Conservation (phyloP, 2,113 vertebrate species). For the Nycticryphes semicollaris region DNA sequence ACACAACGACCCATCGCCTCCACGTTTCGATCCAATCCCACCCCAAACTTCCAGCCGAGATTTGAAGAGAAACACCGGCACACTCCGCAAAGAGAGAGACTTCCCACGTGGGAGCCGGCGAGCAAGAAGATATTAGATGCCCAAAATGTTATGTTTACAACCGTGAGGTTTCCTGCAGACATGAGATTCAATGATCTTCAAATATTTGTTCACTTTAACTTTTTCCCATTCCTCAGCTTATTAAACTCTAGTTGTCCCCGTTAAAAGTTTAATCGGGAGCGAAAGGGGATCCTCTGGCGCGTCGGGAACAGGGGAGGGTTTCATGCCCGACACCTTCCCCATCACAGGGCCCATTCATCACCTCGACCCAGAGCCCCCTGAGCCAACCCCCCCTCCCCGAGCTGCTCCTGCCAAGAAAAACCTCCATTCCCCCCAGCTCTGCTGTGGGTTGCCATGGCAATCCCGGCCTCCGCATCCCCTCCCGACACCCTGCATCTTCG, state of each 20-base stretch:
- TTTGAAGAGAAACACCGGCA: not conserved
- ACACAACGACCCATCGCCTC: not conserved
- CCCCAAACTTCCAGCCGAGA: not conserved
- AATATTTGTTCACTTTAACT: conserved; percentile 63
- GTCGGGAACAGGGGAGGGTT: not conserved
- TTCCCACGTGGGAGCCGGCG: not conserved
- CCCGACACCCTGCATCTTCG: conserved; percentile 74
- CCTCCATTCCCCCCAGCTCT: conserved; percentile 74
- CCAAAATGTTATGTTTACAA: not conserved
- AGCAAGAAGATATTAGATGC: not conserved
- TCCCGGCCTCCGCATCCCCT: conserved; percentile 76
- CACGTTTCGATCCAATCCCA: not conserved
- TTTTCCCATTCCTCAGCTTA: conserved; percentile 7
- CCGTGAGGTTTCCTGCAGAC: conserved; percentile 22
- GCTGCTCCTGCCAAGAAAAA: conserved; percentile 50
- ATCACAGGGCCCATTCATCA: conserved; percentile 25
- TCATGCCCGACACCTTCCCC: conserved; percentile 23
- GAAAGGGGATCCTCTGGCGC: not conserved
- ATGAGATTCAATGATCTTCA: conserved; percentile 16
- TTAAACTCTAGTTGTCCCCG: not conserved
- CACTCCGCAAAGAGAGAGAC: accelerated
- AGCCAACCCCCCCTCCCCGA: not conserved
- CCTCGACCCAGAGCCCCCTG: conserved; percentile 6
- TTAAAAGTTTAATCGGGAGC: not conserved
- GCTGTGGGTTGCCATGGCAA: conserved; percentile 84